Base-by-base conservation (phyloP, 2,888 invertebrate species). In the Cremastobaeus sp. region DNA sequence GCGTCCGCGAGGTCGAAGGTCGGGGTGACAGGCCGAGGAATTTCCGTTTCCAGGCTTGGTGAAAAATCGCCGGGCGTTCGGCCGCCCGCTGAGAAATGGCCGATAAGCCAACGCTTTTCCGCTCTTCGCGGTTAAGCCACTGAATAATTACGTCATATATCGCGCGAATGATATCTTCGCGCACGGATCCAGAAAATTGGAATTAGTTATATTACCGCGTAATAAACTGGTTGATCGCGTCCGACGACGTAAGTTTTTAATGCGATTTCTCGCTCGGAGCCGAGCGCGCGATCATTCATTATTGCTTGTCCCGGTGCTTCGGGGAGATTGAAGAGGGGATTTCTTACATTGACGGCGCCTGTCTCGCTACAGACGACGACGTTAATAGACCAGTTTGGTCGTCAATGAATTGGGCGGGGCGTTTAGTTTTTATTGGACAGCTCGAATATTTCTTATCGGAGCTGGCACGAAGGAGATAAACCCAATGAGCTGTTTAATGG, bases 101-200 rank as follows among this genome's bases (percentile, higher is more conserved):
- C 55, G 52, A 59, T 65, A 70, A 66, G 59, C 59, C 45, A 32
- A 18, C 34, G 45, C 45, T 15, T 59, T 66, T 11, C 39, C 17
- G 39, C 41, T 55, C 11, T 18, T 37, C 15, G 50, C 35, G 65
- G 59, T 55, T 69, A 60, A 74, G 50, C 52, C 68, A 15, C 34
- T 50, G 75, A 68, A 75, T 75, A 75, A 75, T 75, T 75, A 52
- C 30, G 39, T 47, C 20, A 62, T 62, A 75, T 54, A 68, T 66
- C 15, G 71, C 47, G 32, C 37, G 18, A 54, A 21, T 54, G 62
- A 71, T 64, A 62, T 59, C 52, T 57, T 59, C 50, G 62, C 35
- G 45, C 75, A 75, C 14, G 64, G 71, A 75, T 45, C 71, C 62
- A 64, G 75, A 75, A 75, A 75, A 75, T 75, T 75, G 68, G 66